Base-by-base conservation (phyloP, 2,888 invertebrate species). In the Rhorus exstirpatorius region DNA sequence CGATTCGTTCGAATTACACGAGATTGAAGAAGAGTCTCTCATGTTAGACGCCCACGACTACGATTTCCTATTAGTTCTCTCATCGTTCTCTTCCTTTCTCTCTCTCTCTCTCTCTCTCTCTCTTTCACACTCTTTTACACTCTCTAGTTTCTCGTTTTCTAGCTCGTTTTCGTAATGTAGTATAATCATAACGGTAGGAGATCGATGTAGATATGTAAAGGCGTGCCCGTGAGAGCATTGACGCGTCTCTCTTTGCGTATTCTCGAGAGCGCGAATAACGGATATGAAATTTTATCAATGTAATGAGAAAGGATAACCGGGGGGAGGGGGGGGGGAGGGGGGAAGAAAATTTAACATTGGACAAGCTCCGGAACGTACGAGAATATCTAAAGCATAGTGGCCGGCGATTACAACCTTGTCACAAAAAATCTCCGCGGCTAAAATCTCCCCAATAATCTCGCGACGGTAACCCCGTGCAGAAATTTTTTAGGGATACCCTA, bases 151-250 rank as follows among this genome's bases (percentile, higher is more conserved):
- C 46, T 51, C 26, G 24, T 63, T 63, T 74, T 63, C 31, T 71
- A 19, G 44, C 55, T 72, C 55, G 51, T 10, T 71, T 35, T 72
- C 67, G 72, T 81, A 78, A 81, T 81, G 72, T 77, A 74, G 67
- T 44, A 21, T 72, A 78, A 81, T 81, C 81, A 78, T 81, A 77
- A 78, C 81, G 81, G 81, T 78, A 78, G 81, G 81, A 81, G 77
- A 81, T 81, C 77, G 77, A 81, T 74, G 67, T 61, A 63, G 77
- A 78, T 74, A 70, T 41, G 41, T 10, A 35, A 46, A 77, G 44
- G 53, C 38, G 67, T 49, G 61, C 10, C 38, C 71, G 68, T n/a
- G 60, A 60, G 72, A 60, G 74, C 41, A 63, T 78, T 74, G 74
- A 74, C 72, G 72, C 53, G 10, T 24, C 41, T 31, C 35, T 38